Conservation (phyloP, 2,797 vertebrate species). For the Acanthurus tractus region DNA sequence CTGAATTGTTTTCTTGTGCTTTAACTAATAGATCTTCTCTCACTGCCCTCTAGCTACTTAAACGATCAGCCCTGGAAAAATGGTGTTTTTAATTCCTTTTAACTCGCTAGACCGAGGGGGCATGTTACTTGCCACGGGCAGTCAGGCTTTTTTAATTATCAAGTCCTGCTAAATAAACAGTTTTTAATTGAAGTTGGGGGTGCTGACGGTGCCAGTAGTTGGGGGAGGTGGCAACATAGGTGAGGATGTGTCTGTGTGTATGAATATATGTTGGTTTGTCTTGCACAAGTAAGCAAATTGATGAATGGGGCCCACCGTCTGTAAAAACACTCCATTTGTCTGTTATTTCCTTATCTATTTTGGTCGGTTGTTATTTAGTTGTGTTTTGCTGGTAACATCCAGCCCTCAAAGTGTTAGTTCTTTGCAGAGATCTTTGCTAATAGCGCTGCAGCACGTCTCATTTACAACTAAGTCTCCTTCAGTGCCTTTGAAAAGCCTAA, state of each 20-base stretch:
- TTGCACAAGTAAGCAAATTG: not conserved
- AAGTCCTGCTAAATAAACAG: not conserved
- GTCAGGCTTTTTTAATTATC: too few relatives aligned
- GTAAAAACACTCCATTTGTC: not conserved
- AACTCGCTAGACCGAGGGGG: too few relatives aligned
- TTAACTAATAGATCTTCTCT: too few relatives aligned
- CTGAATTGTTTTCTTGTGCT: too few relatives aligned
- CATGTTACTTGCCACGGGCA: too few relatives aligned
- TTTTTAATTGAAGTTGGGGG: not conserved
- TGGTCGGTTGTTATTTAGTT: not conserved
- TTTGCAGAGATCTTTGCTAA: constrained; percentile 24
- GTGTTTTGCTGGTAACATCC: constrained; percentile 2
- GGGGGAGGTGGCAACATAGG: not conserved
- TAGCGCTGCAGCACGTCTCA: constrained; percentile 6
- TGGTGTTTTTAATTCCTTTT: too few relatives aligned
- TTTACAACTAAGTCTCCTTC: constrained; percentile 47
- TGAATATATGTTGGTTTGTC: not conserved
- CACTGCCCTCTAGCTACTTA: too few relatives aligned
- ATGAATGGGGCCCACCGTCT: not conserved
- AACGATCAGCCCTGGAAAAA: too few relatives aligned
- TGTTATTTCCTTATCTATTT: not conserved
- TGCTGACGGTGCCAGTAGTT: not conserved
- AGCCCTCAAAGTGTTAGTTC: constrained; percentile 6
- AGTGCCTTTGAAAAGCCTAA: constrained; percentile 33
- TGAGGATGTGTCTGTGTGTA: not conserved